A percentile compares a stretch with the other conserved stretches of the same genome.
Conservation (phyloP, 2,888 invertebrate species). For the Erebia aethiops region DNA sequence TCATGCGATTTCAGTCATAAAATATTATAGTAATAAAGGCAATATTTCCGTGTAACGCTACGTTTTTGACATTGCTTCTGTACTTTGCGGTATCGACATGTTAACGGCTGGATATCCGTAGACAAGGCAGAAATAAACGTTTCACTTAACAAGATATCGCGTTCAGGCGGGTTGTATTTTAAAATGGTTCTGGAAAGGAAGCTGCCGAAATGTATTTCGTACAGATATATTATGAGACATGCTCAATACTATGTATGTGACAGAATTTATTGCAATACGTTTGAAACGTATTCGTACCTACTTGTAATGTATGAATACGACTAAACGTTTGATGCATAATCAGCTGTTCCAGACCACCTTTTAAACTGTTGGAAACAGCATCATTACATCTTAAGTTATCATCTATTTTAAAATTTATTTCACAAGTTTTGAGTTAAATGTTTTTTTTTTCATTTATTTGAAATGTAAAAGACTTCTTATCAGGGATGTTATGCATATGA, state of each 20-base stretch:
- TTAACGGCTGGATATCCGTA: conserved; percentile 41
- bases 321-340: too few relatives aligned
- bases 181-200: conserved; percentile 34
- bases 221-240: conserved; percentile 32
- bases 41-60: neutral
- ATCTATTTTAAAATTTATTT: too few relatives aligned
- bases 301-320: too few relatives aligned
- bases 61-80: conserved; percentile 6
- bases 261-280: conserved; percentile 27
- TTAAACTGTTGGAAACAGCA: too few relatives aligned
- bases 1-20: conserved; percentile 7
- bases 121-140: conserved; percentile 41
- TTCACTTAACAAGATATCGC: conserved; percentile 43
- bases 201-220: conserved; percentile 36
- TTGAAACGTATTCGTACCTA: too few relatives aligned
- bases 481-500: too few relatives aligned
- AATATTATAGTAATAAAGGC: neutral
- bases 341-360: too few relatives aligned
- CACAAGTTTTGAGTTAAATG: too few relatives aligned
- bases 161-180: conserved; percentile 37
- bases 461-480: too few relatives aligned
- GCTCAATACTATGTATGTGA: conserved; percentile 20
- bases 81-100: conserved; percentile 30
- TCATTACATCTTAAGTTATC: too few relatives aligned
- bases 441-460: too few relatives aligned